A percentile compares a stretch with the other conserved stretches of the same genome.
Conservation (phyloP, 2,797 vertebrate species). For the Pangasius mekongensis region DNA sequence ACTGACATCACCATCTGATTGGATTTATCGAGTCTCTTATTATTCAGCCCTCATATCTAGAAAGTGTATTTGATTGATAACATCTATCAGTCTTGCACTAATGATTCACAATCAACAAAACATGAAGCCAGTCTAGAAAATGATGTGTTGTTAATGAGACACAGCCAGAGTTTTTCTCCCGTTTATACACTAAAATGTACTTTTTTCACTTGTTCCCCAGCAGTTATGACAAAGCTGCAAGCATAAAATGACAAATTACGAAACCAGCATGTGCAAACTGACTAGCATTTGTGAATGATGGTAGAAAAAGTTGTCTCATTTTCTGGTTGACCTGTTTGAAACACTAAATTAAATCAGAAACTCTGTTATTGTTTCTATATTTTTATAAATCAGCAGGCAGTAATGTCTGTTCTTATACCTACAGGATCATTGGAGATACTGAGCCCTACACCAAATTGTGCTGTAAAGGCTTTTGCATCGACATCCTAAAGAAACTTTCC, state of each 20-base stretch:
- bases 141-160: conserved; percentile 45
- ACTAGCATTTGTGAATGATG: conserved; percentile 30
- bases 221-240: conserved; percentile 35
- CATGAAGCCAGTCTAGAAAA: conserved; percentile 36
- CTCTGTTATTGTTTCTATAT: not conserved
- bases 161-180: conserved; percentile 31
- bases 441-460: conserved; percentile 88
- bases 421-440: conserved; percentile 79
- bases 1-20: conserved; percentile 23
- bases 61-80: conserved; percentile 22
- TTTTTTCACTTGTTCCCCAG: conserved; percentile 33
- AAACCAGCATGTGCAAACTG: conserved; percentile 28
- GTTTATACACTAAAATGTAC: conserved; percentile 37
- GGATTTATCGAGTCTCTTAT: conserved; percentile 38
- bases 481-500: conserved; percentile 89
- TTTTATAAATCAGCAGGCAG: not conserved
- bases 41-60: conserved; percentile 37
- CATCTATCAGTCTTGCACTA: conserved; percentile 24
- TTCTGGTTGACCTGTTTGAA: conserved; percentile 47
- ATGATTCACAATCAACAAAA: conserved; percentile 45
- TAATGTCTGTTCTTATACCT: conserved; percentile 37
- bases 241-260: conserved; percentile 35
- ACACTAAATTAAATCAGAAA: conserved; percentile 10
- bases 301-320: conserved; percentile 2
- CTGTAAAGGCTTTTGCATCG: conserved; percentile 91